Evolutionary conservation across 2,888 invertebrate genomes (phyloP).

Genomic region (Buathra laborator): DNA sequence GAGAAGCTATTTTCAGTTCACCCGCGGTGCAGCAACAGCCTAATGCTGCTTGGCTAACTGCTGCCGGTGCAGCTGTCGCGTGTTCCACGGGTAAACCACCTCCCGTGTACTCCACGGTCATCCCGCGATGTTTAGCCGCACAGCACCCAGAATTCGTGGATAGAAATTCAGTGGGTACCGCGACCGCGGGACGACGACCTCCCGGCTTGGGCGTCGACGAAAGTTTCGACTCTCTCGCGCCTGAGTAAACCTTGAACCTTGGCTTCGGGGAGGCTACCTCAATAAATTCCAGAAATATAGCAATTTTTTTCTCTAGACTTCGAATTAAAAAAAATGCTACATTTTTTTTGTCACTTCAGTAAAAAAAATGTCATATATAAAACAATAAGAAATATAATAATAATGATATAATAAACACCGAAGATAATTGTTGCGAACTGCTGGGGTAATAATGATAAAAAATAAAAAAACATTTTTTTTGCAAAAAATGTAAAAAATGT

Average conservation of each 20-base stretch:
- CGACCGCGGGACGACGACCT: conserved; percentile 72
- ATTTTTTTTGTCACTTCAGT: background rate
- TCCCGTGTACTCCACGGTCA: conserved; percentile 81
- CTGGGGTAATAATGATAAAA: too few species aligned
- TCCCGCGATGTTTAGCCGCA: conserved; percentile 67
- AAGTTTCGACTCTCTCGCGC: background rate
- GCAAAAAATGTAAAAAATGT: too few species aligned
- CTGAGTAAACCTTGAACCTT: conserved; percentile 63
- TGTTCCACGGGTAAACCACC: conserved; percentile 80
- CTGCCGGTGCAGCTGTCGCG: conserved; percentile 81
- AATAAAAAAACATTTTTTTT: too few species aligned
- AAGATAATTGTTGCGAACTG: too few species aligned
- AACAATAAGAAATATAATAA: background rate
- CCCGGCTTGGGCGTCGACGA: conserved; percentile 61
- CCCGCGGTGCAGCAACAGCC: conserved; percentile 56
- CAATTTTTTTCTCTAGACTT: background rate
- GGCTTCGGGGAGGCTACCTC: conserved; percentile 42
- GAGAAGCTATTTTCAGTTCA: conserved; percentile 69
- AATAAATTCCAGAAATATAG: conserved; percentile 12
- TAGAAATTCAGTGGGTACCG: conserved; percentile 62
- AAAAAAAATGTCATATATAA: background rate
- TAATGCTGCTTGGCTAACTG: conserved; percentile 75
- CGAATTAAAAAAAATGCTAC: background rate
- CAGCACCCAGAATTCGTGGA: conserved; percentile 69
- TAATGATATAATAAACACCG: too few species aligned